phyloP scores from a whole-genome alignment of 2,888 invertebrate genomes.

The Athalia rosae region DNA sequence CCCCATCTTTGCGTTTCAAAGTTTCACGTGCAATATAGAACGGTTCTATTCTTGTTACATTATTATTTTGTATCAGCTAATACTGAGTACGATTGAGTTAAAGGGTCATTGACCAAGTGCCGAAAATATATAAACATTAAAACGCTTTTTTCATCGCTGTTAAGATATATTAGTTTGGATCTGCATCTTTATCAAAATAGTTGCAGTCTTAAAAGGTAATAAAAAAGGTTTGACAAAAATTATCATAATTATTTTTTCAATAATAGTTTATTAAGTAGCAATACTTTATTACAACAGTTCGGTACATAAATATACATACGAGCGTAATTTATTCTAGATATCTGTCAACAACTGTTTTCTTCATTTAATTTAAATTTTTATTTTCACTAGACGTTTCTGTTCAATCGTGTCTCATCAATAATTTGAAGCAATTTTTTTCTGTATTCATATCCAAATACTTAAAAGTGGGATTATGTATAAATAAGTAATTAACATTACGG shows the following conservation, averaged over 20 bases:
- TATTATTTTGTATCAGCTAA: background rate
- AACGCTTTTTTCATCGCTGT: background rate
- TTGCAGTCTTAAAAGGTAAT: background rate
- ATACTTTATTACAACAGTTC: slow-evolving; percentile 72
- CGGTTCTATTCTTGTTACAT: background rate
- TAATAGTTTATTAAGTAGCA: slow-evolving; percentile 63
- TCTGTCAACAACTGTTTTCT: slow-evolving; percentile 54
- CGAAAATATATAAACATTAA: background rate
- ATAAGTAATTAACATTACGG: slow-evolving; percentile 38
- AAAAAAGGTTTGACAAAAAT: background rate
- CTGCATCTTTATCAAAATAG: background rate
- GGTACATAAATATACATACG: slow-evolving; percentile 72
- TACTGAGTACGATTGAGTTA: background rate
- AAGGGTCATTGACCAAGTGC: background rate
- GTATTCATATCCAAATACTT: slow-evolving; percentile 27
- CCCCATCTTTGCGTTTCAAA: no score
- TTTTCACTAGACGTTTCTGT: slow-evolving; percentile 1
- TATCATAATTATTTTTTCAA: background rate
- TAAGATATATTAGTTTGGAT: background rate
- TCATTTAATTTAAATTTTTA: background rate
- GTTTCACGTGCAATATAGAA: background rate
- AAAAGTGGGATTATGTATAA: slow-evolving; percentile 21
- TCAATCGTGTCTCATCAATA: background rate
- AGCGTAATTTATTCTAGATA: slow-evolving; percentile 63
- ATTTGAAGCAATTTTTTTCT: background rate